Conservation (phyloP, 2,888 invertebrate species). For the Chromoteleia sp. region DNA sequence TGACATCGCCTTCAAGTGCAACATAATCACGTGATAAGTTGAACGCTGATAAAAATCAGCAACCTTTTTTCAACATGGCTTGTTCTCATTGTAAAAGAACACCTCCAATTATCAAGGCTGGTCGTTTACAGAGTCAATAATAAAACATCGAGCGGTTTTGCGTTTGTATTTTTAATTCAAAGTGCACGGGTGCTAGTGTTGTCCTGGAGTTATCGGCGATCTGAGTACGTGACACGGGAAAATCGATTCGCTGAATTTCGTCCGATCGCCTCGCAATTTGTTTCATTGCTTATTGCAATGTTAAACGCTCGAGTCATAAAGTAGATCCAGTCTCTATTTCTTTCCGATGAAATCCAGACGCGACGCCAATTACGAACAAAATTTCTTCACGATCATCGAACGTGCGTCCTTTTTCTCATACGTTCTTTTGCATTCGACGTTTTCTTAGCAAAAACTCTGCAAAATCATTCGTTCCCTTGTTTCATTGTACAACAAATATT, state of each 20-base stretch:
- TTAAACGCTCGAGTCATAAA: slow-evolving; percentile 16
- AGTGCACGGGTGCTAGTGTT: slow-evolving; percentile 19
- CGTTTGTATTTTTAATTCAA: slow-evolving; percentile 51
- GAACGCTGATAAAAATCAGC: no score
- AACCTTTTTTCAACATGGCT: no score
- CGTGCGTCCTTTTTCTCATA: slow-evolving; percentile 13
- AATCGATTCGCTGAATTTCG: slow-evolving; percentile 48
- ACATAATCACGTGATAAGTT: no score
- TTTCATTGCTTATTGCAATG: slow-evolving; percentile 38
- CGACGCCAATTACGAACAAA: slow-evolving; percentile 34
- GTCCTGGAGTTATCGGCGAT: slow-evolving; percentile 32
- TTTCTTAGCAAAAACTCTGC: no score
- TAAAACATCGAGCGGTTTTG: slow-evolving; percentile 38
- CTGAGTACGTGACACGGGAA: slow-evolving; percentile 40
- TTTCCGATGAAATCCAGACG: slow-evolving; percentile 36
- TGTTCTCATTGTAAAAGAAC: no score
- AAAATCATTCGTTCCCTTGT: no score
- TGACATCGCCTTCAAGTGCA: no score
- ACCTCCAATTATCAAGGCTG: slow-evolving; percentile 13
- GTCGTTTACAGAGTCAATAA: slow-evolving; percentile 17
- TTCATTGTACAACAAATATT: no score
- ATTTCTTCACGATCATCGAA: slow-evolving; percentile 34
- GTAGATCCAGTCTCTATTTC: not conserved
- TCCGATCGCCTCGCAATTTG: slow-evolving; percentile 36
- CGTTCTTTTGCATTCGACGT: no score